These are phyloP conservation scores for Pteronura brasiliensis DNA, from an alignment of 2,113 vertebrate species.

Conservation along the genomic window DNA sequence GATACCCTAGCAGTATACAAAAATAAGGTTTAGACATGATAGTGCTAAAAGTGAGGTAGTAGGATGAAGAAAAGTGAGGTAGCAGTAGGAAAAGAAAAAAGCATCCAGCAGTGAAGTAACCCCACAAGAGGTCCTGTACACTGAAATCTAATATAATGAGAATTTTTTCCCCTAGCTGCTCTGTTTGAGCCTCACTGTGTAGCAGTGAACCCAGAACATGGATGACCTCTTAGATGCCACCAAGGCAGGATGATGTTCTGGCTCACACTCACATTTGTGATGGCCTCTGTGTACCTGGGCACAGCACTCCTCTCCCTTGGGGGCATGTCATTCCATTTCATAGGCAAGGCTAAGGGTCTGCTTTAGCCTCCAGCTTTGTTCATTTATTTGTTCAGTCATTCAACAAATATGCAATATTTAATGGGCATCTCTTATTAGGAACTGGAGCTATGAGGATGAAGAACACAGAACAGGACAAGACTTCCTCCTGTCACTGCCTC, in stretches of 20 bases:
- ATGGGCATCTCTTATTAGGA: not conserved
- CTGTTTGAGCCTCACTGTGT: not conserved
- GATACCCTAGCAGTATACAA: not conserved
- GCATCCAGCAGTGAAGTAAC: not conserved
- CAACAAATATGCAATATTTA: not conserved
- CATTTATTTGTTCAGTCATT: slow-evolving; percentile 26
- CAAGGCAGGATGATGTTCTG: not conserved
- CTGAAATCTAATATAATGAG: not conserved
- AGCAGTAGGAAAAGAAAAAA: not conserved
- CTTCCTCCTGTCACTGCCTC: not conserved
- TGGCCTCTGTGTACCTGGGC: not conserved
- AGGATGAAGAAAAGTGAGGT: not conserved
- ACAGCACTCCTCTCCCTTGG: not conserved
- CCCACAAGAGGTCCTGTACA: not conserved
- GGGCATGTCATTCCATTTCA: not conserved
- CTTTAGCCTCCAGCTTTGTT: not conserved
- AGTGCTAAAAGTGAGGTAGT: not conserved
- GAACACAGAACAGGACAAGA: slow-evolving; percentile 4
- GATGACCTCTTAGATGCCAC: not conserved
- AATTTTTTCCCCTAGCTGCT: not conserved
- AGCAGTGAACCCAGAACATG: not conserved
- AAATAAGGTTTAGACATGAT: not conserved
- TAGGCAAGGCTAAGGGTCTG: not conserved
- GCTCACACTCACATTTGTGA: not conserved
- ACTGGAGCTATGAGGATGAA: not conserved